These are phyloP conservation scores for Anomalospiza imberbis DNA, from an alignment of 2,797 vertebrate species.

Conservation along the genomic window DNA sequence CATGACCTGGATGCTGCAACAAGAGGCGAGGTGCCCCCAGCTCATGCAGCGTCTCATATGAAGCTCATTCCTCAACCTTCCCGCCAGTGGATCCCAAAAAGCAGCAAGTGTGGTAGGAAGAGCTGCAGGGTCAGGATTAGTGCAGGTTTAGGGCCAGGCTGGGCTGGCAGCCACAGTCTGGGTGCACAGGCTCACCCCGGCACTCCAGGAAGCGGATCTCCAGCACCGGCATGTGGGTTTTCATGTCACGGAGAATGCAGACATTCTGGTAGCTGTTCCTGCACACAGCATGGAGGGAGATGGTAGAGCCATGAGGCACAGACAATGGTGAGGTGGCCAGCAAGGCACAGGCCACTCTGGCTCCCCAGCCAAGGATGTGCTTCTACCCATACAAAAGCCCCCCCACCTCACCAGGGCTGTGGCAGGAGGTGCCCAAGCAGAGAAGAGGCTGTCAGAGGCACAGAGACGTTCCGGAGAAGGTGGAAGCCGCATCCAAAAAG, in stretches of 20 bases:
- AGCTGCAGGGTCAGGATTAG: neutral
- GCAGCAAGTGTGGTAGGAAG: neutral
- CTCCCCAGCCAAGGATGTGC: neutral
- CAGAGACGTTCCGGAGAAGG: neutral
- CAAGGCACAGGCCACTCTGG: rapidly evolving
- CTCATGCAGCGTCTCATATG: neutral
- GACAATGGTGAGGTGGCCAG: rapidly evolving
- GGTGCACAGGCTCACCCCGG: conserved; percentile 74
- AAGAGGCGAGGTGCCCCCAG: neutral
- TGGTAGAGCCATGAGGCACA: neutral
- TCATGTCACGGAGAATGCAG: conserved; percentile 94
- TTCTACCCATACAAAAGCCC: neutral
- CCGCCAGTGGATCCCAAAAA: neutral
- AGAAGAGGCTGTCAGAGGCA: neutral
- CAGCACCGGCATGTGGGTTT: conserved; percentile 84
- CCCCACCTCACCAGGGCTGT: neutral
- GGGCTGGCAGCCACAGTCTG: neutral
- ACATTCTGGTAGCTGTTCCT: conserved; percentile 89
- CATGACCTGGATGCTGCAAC: rapidly evolving
- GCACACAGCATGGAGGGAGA: neutral
- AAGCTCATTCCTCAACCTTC: neutral
- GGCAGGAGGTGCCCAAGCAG: neutral
- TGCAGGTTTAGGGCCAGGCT: neutral
- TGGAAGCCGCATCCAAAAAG: neutral
- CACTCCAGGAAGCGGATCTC: conserved; percentile 94